phyloP scores from a whole-genome alignment of 1,140 invertebrate genomes.

The Dolichoris vasculosae region DNA sequence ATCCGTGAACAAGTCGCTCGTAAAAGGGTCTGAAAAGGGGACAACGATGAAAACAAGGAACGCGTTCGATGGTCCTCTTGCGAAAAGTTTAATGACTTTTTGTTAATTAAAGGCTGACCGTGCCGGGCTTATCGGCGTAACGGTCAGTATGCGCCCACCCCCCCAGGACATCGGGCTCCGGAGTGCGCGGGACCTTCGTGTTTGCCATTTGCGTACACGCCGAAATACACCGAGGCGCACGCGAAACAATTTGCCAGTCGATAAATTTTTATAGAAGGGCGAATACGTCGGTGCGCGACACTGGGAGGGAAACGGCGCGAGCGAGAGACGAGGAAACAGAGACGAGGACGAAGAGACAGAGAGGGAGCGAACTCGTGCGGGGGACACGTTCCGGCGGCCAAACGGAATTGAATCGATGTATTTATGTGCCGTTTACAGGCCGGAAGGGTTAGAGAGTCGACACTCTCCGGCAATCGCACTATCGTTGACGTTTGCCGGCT shows the following conservation, averaged over 20 bases:
- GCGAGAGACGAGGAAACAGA: neutral
- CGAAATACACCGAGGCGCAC: conserved; percentile 53
- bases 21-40: conserved; percentile 49
- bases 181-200: neutral
- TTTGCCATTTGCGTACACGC: conserved; percentile 35
- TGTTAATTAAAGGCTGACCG: conserved; percentile 70
- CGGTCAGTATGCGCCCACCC: conserved; percentile 9
- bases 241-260: conserved; percentile 76
- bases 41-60: conserved; percentile 53
- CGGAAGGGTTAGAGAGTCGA: conserved; percentile 66
- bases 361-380: conserved; percentile 23
- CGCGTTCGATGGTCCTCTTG: conserved; percentile 54
- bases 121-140: conserved; percentile 33
- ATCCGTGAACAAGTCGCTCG: conserved; percentile 48
- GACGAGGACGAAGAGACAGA: neutral
- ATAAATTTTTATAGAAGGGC: conserved; percentile 77
- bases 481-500: conserved; percentile 54
- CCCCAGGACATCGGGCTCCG: neutral
- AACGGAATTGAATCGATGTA: conserved; percentile 76
- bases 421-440: conserved; percentile 73
- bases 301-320: conserved; percentile 46
- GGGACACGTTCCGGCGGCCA: conserved; percentile 48
- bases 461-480: conserved; percentile 69
- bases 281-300: conserved; percentile 55
- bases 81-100: conserved; percentile 75